Evolutionary conservation across 2,888 invertebrate genomes (phyloP), one percentile per base, ranked within the genome.

Genomic region (Theretra japonica): DNA sequence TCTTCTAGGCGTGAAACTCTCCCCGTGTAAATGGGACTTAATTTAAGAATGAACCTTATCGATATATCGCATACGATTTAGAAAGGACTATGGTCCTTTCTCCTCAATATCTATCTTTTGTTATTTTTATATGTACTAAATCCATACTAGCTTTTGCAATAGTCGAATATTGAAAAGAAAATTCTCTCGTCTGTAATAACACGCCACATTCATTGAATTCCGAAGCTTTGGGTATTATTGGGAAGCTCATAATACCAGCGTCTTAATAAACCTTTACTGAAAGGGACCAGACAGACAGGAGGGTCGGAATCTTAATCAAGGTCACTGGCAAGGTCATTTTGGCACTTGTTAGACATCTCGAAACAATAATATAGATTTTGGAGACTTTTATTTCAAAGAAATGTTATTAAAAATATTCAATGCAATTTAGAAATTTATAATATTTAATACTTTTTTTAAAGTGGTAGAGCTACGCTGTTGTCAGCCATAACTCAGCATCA

Each of bases 201-300:
- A 65, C 17, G 53, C 23, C 41, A 25, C 15, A 23, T 30, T 28
- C 41, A 65, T 48, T n/a, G 23, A 48, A 65, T 65, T 21, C 65
- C 65, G 17, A 65, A 48, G 17, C 1, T 17, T 23, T 23, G 23
- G 23, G 41, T 23, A 48, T 19, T 53, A 53, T 48, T 65, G 48
- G 15, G 23, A 25, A 21, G 41, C 5, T 23, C 48, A 65, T 41
- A 65, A 65, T 65, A 65, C 23, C 4, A 2, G 17, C 23, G 41
- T 0, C 41, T 48, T 65, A 48, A 48, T 65, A 65, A 65, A 65
- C 65, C 23, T 21, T 41, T 11, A 17, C 23, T 65, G 62, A 65
- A 65, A 48, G 41, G 23, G 41, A 6, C 23, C 17, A 65, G 65
- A 41, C 21, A 23, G n/a, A 41, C 41, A 8, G 2, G 41, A 65